Percentiles rank a stretch among this genome's conserved stretches.
Evolutionary conservation across 2,888 invertebrate species (phyloP).

Genomic region (Choreutis nemorana): DNA sequence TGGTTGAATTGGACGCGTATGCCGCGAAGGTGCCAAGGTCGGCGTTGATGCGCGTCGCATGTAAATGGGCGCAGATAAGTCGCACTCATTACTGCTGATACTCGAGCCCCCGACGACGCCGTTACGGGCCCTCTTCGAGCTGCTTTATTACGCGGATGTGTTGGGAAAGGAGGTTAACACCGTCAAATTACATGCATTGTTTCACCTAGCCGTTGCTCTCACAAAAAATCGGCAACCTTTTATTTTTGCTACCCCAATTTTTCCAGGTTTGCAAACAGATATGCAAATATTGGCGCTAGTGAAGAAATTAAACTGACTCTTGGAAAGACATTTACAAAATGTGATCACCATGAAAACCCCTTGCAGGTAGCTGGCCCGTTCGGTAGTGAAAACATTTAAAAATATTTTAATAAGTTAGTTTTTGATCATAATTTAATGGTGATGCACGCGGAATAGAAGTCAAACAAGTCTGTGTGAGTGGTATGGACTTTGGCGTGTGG

Average conservation of each 20-base stretch:
- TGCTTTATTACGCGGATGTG: conserved; percentile 50
- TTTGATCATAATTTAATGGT: no score
- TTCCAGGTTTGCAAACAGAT: no score
- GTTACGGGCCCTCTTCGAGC: conserved; percentile 42
- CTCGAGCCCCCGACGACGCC: conserved; percentile 34
- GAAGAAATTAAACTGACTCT: no score
- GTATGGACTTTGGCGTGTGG: conserved; percentile 20
- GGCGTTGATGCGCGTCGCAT: conserved; percentile 48
- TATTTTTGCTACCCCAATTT: no score
- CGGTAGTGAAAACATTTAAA: no score
- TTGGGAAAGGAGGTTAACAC: conserved; percentile 54
- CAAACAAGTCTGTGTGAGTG: conserved; percentile 25
- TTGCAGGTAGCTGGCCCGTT: no score
- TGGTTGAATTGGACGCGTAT: conserved; percentile 28
- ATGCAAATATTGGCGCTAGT: no score
- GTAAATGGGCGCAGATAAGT: conserved; percentile 59
- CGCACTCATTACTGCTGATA: conserved; percentile 51
- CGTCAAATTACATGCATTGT: conserved; percentile 51
- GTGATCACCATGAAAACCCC: no score
- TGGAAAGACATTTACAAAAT: no score
- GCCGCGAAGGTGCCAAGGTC: conserved; percentile 56
- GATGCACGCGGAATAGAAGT: conserved; percentile 8
- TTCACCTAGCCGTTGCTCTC: conserved; percentile 45
- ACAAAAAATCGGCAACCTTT: no score
- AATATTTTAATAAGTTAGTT: no score